These are phyloP conservation scores for Automeris io DNA, from an alignment of 2,888 invertebrate species.

Conservation along the genomic window DNA sequence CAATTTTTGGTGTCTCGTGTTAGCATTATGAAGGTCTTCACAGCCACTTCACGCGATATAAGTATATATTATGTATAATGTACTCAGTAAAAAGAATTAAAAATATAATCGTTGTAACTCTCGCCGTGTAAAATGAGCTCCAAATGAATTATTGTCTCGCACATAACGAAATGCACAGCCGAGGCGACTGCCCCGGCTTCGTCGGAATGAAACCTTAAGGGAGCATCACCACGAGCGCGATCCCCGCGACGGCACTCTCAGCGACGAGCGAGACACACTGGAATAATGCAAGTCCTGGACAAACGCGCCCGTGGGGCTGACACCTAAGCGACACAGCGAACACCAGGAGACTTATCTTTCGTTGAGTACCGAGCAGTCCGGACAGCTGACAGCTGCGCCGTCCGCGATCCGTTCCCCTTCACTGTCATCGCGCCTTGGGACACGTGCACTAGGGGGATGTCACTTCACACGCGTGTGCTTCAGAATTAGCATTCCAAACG, in stretches of 20 bases:
- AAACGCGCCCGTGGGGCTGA: too few relatives aligned
- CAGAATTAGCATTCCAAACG: conserved; percentile 65
- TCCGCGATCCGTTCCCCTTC: conserved; percentile 9
- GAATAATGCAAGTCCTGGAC: too few relatives aligned
- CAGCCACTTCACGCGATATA: conserved; percentile 62
- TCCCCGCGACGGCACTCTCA: neutral
- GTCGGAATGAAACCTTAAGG: neutral
- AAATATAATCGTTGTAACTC: conserved; percentile 29
- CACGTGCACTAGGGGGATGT: conserved; percentile 34
- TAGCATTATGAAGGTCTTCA: conserved; percentile 60
- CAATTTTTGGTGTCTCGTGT: conserved; percentile 57
- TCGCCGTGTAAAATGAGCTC: conserved; percentile 40
- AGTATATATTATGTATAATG: conserved; percentile 34
- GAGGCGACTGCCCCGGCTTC: conserved; percentile 17
- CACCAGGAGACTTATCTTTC: conserved; percentile 2
- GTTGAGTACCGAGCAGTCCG: conserved; percentile 4
- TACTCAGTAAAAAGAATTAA: conserved; percentile 34
- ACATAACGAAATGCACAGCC: conserved; percentile 57
- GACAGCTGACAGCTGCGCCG: conserved; percentile 13
- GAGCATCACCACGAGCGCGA: neutral
- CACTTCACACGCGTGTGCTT: conserved; percentile 60
- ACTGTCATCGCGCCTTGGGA: conserved; percentile 23
- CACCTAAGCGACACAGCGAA: too few relatives aligned
- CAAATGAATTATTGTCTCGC: conserved; percentile 70
- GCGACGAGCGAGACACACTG: neutral